Percentiles rank a stretch among this genome's conserved stretches.
Evolutionary conservation across 2,888 invertebrate genomes (phyloP).

Genomic region (Lumbricus terrestris): DNA sequence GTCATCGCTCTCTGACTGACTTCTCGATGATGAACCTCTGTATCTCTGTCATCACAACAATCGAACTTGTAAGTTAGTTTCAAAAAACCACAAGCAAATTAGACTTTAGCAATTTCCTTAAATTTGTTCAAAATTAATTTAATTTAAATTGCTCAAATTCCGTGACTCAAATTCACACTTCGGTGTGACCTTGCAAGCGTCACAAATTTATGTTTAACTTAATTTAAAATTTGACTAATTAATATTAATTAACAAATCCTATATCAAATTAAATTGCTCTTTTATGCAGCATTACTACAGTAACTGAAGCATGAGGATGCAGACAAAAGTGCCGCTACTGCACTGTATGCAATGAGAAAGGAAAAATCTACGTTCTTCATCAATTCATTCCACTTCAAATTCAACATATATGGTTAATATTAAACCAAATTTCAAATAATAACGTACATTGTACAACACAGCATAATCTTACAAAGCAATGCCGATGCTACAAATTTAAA

Average conservation of each 20-base stretch:
- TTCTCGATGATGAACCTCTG: not conserved
- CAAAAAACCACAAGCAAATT: not conserved
- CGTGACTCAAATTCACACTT: too few relatives aligned
- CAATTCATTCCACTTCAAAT: not conserved
- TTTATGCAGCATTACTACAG: too few relatives aligned
- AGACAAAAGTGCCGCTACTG: not conserved
- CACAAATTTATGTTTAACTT: too few relatives aligned
- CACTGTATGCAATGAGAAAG: not conserved
- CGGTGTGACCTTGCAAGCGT: too few relatives aligned
- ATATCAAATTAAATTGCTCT: too few relatives aligned
- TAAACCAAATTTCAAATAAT: not conserved
- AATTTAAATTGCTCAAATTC: too few relatives aligned
- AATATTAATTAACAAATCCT: too few relatives aligned
- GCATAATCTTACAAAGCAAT: not conserved
- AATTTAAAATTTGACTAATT: too few relatives aligned
- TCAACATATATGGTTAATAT: not conserved
- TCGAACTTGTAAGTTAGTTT: not conserved
- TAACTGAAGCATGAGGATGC: not conserved
- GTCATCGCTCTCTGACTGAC: constrained; percentile 7
- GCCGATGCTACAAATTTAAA: not conserved
- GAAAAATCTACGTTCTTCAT: not conserved
- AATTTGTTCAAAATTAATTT: not conserved
- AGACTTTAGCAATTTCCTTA: not conserved
- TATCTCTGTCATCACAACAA: not conserved
- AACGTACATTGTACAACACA: not conserved